Conservation (phyloP, 1,140 invertebrate species). For the Drosophila ficusphila region DNA sequence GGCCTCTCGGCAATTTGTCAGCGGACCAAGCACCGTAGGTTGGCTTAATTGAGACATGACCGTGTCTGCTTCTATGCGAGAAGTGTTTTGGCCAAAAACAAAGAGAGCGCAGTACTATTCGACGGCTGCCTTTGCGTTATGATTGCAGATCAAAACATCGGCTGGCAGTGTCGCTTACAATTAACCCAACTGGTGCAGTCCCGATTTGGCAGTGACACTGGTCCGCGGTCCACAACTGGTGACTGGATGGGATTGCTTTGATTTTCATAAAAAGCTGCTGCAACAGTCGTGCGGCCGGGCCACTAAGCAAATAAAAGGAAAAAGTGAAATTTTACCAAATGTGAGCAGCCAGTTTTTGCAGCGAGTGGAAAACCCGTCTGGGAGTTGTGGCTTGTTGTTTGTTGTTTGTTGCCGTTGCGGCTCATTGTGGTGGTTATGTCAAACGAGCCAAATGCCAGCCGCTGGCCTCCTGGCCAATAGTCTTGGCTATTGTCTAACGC, state of each 20-base stretch:
- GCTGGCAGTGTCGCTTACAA: constrained; percentile 46
- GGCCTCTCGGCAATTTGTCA: constrained; percentile 42
- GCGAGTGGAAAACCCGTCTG: constrained; percentile 47
- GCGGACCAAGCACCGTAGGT: constrained; percentile 35
- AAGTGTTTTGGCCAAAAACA: constrained; percentile 52
- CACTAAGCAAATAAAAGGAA: constrained; percentile 56
- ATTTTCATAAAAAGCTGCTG: constrained; percentile 43
- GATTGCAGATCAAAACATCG: constrained; percentile 21
- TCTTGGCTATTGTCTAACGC: constrained; percentile 45
- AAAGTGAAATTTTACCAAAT: constrained; percentile 76
- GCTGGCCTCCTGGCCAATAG: constrained; percentile 1
- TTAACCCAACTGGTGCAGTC: constrained; percentile 43
- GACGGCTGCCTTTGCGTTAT: constrained; percentile 20
- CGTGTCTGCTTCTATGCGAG: constrained; percentile 43
- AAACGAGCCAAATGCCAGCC: constrained; percentile 48
- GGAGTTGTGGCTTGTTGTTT: constrained; percentile 40
- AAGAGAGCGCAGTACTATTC: constrained; percentile 16
- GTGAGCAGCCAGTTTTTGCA: constrained; percentile 45
- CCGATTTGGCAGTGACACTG: constrained; percentile 39
- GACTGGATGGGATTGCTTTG: constrained; percentile 32
- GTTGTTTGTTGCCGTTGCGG: too few species aligned
- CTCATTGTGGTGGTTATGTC: constrained; percentile 48
- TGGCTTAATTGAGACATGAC: constrained; percentile 58
- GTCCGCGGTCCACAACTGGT: not conserved
- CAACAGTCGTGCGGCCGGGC: not conserved